Percentiles rank a stretch among this genome's conserved stretches.
phyloP scores from a whole-genome alignment of 2,797 vertebrate genomes.

The Trachops cirrhosus region DNA sequence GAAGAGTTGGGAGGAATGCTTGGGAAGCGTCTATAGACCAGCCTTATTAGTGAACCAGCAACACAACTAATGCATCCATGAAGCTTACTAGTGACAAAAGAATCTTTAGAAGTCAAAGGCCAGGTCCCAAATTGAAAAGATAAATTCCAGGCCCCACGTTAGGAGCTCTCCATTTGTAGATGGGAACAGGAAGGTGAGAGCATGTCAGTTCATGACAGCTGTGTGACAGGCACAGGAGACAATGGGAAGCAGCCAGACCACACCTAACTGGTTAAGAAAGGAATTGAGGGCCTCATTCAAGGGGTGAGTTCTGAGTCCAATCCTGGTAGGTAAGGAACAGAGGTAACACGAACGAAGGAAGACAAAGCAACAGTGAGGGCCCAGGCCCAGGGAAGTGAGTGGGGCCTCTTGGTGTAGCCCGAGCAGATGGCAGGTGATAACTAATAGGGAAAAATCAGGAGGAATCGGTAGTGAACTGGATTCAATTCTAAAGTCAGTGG shows the following conservation, averaged over 20 bases:
- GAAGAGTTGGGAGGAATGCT: conserved; percentile 6
- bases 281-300: background rate
- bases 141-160: background rate
- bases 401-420: background rate
- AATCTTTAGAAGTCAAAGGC: background rate
- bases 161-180: background rate
- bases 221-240: background rate
- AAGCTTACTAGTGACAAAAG: background rate
- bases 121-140: background rate
- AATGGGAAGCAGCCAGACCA: background rate
- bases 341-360: background rate
- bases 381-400: background rate
- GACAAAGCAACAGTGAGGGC: background rate
- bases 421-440: background rate
- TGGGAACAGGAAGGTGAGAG: background rate
- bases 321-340: background rate
- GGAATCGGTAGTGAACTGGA: background rate
- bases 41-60: background rate
- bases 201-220: background rate
- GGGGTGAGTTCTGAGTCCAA: background rate
- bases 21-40: background rate
- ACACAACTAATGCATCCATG: background rate
- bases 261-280: background rate
- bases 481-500: background rate
- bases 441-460: background rate